Base-by-base conservation (phyloP, 2,888 invertebrate genomes). In the Aromia moschata region DNA sequence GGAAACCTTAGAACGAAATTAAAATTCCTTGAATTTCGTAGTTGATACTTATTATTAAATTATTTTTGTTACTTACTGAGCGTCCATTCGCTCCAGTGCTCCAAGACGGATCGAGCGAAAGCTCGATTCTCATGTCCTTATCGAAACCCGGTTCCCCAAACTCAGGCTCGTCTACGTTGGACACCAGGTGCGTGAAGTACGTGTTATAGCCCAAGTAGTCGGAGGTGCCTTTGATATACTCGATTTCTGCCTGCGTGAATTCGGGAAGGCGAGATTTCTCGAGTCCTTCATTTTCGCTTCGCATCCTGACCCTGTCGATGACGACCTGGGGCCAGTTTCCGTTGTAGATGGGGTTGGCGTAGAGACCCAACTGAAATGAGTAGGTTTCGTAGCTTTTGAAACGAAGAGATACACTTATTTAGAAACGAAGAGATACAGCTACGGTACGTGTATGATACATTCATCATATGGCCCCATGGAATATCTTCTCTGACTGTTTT, bases 181-280 rank as follows among this genome's bases (percentile, higher is more conserved):
- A 33, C 84, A 78, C 82, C 67, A 87, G 68, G 64, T 80, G 79
- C 0, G 87, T 83, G 0, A 90, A 87, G 73, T 93, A 93, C 51
- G 88, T 85, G 74, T 93, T 93, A 10, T 92, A 76, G 0, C 90
- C 92, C 53, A 92, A 81, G 77, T 89, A 91, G 74, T 93, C 92
- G 1, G 83, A 83, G 0, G 90, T 86, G 0, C 84, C 87, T 15
- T 78, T 80, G 17, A 92, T 85, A 52, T 81, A 79, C 5, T 80
- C 74, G 2, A 89, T 80, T 81, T 91, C 89, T 17, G 85, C 81
- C 0, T 70, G 14, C 0, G 85, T 86, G 70, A 89, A 88, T 56
- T 72, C 73, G 0, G 90, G 89, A 3, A 91, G 80, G 5, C 89
- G 83, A 0, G 89, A 88, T 11, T 83, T 79, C 0, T 79, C 72